Percentiles rank a stretch among this genome's conserved stretches.
Conservation (phyloP, 2,888 invertebrate species). For the Amiota mariae region DNA sequence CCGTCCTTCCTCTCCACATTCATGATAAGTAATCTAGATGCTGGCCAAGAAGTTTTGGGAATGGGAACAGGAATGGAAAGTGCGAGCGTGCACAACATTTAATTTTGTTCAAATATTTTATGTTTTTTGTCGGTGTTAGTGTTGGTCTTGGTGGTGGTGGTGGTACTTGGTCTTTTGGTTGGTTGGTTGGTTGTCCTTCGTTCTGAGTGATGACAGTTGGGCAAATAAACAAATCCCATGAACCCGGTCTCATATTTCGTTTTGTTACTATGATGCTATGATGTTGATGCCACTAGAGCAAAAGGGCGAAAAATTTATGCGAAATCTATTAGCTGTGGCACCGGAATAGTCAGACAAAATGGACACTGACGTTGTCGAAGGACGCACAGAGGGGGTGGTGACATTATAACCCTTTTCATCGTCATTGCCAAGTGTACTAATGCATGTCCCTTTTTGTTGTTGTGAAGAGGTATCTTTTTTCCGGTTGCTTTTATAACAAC, state of each 20-base stretch:
- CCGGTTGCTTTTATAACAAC: conserved; percentile 31
- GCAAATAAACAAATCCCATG: conserved; percentile 63
- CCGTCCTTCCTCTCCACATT: too few relatives aligned
- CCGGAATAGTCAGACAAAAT: background rate
- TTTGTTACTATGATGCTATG: background rate
- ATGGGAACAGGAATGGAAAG: background rate
- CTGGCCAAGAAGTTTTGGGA: too few relatives aligned
- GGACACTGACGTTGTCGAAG: conserved; percentile 13
- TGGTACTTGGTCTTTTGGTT: background rate
- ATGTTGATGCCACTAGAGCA: conserved; percentile 18
- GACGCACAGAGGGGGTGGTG: conserved; percentile 21
- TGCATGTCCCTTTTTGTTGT: conserved; percentile 53
- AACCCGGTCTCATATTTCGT: conserved; percentile 64
- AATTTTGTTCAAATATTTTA: conserved; percentile 13
- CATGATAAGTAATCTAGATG: too few relatives aligned
- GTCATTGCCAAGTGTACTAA: conserved; percentile 36
- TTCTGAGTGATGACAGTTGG: conserved; percentile 39
- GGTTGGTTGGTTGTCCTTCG: conserved; percentile 10
- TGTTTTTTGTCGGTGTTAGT: background rate
- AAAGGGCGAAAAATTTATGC: conserved; percentile 68
- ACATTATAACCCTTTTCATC: conserved; percentile 61
- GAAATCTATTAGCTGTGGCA: conserved; percentile 57
- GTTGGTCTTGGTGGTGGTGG: background rate
- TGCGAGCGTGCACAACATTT: conserved; percentile 10
- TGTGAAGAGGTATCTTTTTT: conserved; percentile 20